phyloP scores from a whole-genome alignment of 2,113 vertebrate genomes.

The Hippocampus comes region DNA sequence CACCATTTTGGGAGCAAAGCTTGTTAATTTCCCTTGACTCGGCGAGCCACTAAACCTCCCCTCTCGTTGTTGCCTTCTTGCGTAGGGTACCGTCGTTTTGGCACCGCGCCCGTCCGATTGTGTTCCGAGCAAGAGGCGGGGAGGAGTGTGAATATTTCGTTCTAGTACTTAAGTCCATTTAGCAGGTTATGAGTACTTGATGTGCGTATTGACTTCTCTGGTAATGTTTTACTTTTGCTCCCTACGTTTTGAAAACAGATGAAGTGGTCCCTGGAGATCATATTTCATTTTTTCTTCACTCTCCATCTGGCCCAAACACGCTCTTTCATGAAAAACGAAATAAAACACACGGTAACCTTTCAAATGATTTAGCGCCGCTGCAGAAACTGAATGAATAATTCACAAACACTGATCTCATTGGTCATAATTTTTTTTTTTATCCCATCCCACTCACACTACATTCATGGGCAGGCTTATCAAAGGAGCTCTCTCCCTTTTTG shows the following conservation, averaged over 20 bases:
- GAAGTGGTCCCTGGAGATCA: no score
- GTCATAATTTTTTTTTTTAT: background rate
- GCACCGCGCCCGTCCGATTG: slow-evolving; percentile 42
- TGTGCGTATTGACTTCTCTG: background rate
- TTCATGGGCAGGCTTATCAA: no score
- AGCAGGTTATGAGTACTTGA: no score
- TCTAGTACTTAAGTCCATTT: no score
- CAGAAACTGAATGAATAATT: slow-evolving; percentile 13
- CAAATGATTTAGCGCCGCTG: background rate
- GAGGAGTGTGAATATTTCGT: no score
- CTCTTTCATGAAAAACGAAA: background rate
- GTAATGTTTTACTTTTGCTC: background rate
- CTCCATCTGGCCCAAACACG: no score
- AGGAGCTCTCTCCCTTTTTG: no score
- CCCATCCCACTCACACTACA: no score
- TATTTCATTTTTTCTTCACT: no score
- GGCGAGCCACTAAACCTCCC: slow-evolving; percentile 5
- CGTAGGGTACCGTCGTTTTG: slow-evolving; percentile 43
- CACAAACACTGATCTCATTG: slow-evolving; percentile 11
- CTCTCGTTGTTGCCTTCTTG: slow-evolving; percentile 45
- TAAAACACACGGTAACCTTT: background rate
- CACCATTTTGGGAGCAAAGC: slow-evolving; percentile 63
- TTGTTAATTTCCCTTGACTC: slow-evolving; percentile 55
- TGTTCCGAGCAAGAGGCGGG: slow-evolving; percentile 9
- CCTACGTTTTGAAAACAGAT: background rate